Evolutionary conservation across 2,113 vertebrate species (phyloP).

Genomic region (Petaurus breviceps): DNA sequence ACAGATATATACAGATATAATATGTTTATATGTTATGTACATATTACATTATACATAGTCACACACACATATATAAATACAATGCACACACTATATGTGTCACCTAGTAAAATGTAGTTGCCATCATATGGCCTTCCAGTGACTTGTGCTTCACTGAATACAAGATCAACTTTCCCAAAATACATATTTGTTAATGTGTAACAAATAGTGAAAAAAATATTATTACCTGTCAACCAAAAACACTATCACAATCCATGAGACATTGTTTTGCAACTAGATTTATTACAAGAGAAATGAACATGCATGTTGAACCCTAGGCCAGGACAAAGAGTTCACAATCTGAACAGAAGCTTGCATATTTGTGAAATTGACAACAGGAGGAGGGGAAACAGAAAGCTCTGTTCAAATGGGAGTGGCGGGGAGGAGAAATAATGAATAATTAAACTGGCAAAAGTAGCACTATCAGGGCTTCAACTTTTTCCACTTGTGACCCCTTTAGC

Average conservation of each 20-base stretch:
- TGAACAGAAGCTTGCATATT: neutral
- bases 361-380: neutral
- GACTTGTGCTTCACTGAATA: neutral
- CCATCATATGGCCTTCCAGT: neutral
- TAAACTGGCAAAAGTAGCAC: neutral
- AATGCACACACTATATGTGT: neutral
- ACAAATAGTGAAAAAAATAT: neutral
- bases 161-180: neutral
- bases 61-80: neutral
- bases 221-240: neutral
- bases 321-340: neutral
- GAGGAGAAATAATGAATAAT: neutral
- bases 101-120: neutral
- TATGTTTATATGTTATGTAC: neutral
- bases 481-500: no score
- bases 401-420: neutral
- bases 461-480: no score
- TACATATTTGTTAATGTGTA: neutral
- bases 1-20: neutral
- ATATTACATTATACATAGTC: neutral
- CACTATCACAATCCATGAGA: neutral
- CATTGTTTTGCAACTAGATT: neutral
- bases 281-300: neutral
- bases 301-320: neutral
- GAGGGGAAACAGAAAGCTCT: neutral